phyloP scores from a whole-genome alignment of 2,888 invertebrate species.

The Holacanthella duospinosa region DNA sequence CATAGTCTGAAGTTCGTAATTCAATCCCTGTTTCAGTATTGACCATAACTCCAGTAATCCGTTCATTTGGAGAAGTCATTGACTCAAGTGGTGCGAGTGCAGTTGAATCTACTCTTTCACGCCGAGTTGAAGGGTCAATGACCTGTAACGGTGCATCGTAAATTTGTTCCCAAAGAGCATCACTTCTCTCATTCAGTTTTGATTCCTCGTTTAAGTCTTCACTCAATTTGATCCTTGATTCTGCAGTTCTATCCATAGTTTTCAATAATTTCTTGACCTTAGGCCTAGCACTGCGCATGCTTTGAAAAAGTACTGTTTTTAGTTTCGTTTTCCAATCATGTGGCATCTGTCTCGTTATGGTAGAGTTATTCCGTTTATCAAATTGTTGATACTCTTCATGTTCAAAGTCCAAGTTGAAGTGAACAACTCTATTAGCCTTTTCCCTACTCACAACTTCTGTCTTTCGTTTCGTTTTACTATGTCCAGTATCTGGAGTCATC shows the following conservation, averaged over 20 bases:
- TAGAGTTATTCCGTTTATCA: not conserved
- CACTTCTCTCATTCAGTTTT: slow-evolving; percentile 7
- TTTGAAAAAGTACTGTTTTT: slow-evolving; percentile 31
- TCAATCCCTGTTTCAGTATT: slow-evolving; percentile 24
- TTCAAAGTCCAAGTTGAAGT: too few species aligned
- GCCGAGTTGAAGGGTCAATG: slow-evolving; percentile 16
- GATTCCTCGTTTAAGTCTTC: slow-evolving; percentile 3
- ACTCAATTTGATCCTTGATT: slow-evolving; percentile 15
- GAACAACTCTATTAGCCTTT: too few species aligned
- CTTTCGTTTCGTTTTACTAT: not conserved
- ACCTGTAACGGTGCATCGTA: slow-evolving; percentile 23
- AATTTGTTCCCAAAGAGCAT: slow-evolving; percentile 28
- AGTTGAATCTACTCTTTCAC: not conserved
- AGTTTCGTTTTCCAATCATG: slow-evolving; percentile 30
- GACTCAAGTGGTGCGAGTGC: not conserved
- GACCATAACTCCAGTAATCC: slow-evolving; percentile 32
- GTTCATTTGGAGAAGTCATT: slow-evolving; percentile 25
- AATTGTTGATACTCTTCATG: too few species aligned
- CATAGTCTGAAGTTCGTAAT: slow-evolving; percentile 28
- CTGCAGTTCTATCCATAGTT: slow-evolving; percentile 21
- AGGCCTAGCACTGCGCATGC: slow-evolving; percentile 15
- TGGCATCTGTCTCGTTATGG: slow-evolving; percentile 22
- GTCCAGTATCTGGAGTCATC: too few species aligned
- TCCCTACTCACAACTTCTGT: too few species aligned
- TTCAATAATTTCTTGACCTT: not conserved